A percentile compares a stretch with the other conserved stretches of the same genome.
These are phyloP conservation scores for Ctenosaura bakeri DNA, from an alignment of 2,797 vertebrate species.

Conservation along the genomic window DNA sequence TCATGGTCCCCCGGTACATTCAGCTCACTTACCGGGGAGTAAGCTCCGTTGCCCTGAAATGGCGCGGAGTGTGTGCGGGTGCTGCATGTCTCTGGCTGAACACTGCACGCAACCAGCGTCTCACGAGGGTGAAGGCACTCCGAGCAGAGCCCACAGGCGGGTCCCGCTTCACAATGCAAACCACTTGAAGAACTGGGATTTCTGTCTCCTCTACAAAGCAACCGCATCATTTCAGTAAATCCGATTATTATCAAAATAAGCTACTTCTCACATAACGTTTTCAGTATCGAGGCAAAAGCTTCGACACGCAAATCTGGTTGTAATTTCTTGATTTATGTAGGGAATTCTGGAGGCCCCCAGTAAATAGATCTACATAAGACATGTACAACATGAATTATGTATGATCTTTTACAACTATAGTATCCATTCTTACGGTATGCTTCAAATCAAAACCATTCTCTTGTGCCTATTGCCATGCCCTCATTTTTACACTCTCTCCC, in stretches of 20 bases:
- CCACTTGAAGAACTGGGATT: background rate
- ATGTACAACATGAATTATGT: background rate
- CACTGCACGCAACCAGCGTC: no score
- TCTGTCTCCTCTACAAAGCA: background rate
- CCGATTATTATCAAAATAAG: background rate
- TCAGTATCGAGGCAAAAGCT: background rate
- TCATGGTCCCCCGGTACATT: no score
- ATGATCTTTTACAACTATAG: background rate
- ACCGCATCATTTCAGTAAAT: background rate
- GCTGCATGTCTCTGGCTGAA: background rate
- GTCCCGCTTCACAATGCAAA: no score
- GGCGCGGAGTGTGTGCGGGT: no score
- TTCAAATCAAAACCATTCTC: background rate
- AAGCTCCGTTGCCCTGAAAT: background rate
- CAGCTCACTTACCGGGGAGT: background rate
- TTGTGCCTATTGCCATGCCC: background rate
- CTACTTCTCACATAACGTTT: background rate
- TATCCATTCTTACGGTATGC: background rate
- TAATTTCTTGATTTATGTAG: no score
- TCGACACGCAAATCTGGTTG: background rate
- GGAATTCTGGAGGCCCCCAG: background rate
- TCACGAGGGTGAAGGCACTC: no score
- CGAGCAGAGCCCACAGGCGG: no score
- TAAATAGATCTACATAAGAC: no score
- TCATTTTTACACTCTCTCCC: fast-evolving